Conservation (phyloP, 2,888 invertebrate genomes). For the Acanthosepion pharaonis region DNA sequence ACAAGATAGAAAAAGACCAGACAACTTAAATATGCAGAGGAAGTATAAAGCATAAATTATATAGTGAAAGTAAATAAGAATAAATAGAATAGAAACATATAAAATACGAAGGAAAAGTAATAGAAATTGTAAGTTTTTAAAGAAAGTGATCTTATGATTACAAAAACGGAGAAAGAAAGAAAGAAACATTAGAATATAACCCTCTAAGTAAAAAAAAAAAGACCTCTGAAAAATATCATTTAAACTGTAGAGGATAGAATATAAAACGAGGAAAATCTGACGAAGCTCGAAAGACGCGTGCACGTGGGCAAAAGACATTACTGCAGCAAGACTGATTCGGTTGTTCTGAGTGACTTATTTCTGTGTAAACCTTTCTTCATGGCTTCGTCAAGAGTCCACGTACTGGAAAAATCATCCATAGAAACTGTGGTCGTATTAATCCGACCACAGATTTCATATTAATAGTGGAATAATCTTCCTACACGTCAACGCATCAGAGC, state of each 20-base stretch:
- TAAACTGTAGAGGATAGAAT: background rate
- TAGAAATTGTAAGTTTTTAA: background rate
- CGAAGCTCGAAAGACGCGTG: background rate
- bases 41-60: background rate
- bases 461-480: background rate
- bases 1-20: too few relatives aligned
- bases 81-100: background rate
- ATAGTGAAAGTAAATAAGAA: background rate
- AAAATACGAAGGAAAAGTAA: background rate
- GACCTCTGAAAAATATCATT: background rate
- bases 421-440: slow-evolving; percentile 18
- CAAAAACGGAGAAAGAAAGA: background rate
- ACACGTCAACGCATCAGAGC: slow-evolving; percentile 6
- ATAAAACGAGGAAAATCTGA: background rate
- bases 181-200: background rate
- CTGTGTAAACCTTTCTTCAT: slow-evolving; percentile 6
- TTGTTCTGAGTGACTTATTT: slow-evolving; percentile 1
- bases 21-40: background rate
- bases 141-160: background rate
- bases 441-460: slow-evolving; percentile 20
- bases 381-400: background rate
- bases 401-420: slow-evolving; percentile 33
- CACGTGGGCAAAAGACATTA: background rate
- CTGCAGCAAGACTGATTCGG: background rate
- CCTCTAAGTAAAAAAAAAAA: too few relatives aligned